These are phyloP conservation scores for Gallinago jamesoni DNA, from an alignment of 2,113 vertebrate genomes.

Conservation along the genomic window DNA sequence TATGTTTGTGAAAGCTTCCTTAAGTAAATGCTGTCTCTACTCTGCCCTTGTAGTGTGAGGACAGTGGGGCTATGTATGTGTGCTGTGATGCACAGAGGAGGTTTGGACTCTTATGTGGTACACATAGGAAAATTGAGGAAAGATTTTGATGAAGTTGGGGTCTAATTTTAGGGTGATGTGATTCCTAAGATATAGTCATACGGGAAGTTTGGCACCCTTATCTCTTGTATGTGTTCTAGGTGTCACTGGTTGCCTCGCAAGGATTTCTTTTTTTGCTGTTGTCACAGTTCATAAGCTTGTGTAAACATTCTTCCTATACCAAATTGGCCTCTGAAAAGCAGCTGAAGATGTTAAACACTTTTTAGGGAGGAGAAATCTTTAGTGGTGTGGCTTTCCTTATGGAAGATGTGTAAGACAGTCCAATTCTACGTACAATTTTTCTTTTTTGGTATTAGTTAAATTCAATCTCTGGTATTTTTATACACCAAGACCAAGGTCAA, in stretches of 20 bases:
- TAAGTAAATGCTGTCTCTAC: accelerated
- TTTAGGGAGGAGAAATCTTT: not conserved
- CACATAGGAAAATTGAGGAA: accelerated
- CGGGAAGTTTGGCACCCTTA: not conserved
- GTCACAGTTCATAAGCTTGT: not conserved
- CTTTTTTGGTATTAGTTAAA: not conserved
- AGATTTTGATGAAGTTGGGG: not conserved
- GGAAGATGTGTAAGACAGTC: accelerated
- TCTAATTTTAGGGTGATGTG: too few relatives aligned
- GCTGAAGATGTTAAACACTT: not conserved
- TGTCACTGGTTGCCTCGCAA: not conserved
- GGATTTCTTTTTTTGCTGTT: not conserved
- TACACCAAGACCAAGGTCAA: not conserved
- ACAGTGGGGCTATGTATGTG: accelerated
- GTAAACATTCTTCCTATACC: not conserved
- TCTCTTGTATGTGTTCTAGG: accelerated
- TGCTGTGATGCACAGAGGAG: accelerated
- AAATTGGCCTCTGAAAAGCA: not conserved
- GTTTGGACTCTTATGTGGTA: not conserved
- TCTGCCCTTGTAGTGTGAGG: not conserved
- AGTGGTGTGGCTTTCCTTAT: not conserved
- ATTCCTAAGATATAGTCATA: accelerated
- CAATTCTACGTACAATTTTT: accelerated
- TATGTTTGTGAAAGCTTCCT: not conserved
- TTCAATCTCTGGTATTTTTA: not conserved